Base-by-base conservation (phyloP, 1,140 invertebrate species). In the Eupeodes corollae region DNA sequence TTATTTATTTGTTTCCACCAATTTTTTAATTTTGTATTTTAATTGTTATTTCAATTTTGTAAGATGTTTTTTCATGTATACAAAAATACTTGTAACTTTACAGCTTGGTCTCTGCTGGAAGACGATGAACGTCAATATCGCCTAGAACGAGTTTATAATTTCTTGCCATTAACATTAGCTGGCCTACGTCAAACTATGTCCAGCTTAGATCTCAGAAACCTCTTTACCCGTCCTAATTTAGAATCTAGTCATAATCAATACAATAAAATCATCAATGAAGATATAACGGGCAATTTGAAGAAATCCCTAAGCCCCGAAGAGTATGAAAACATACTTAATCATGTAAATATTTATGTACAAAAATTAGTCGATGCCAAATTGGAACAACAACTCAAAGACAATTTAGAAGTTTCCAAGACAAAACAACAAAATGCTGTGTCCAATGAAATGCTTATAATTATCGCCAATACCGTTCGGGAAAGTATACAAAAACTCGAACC, bases 291-390 rank as follows among this genome's bases (percentile, higher is more conserved):
- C 33, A 48, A 58, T 11, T 50, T 67, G 26, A 33, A 57, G 39
- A 59, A 59, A 35, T 52, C 64, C 1, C 30, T 67, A 15, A 61
- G 55, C 2, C 43, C 56, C 1, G 60, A 66, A 32, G 62, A 68
- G 33, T 68, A 64, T 50, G 59, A 63, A 33, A 65, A 64, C 48
- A 59, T 68, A 26, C 42, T 68, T 11, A 64, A 64, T 47, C 64
- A 68, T 44, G 56, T 68, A 11, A 65, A 68, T 19, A 56, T 52
- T 35, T 68, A 68, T 40, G 59, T 67, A 37, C 65, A 67, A 41
- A 53, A 63, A 38, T 42, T 68, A 41, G 53, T 67, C 13, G 58
- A 59, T 6, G 37, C 58, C 13, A 63, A 64, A 39, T 3, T 67
- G 43, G 51, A 61, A 37, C 48, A 64, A 21, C 54, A 65, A 40